phyloP scores from a whole-genome alignment of 2,797 vertebrate species.

The Argya squamiceps region DNA sequence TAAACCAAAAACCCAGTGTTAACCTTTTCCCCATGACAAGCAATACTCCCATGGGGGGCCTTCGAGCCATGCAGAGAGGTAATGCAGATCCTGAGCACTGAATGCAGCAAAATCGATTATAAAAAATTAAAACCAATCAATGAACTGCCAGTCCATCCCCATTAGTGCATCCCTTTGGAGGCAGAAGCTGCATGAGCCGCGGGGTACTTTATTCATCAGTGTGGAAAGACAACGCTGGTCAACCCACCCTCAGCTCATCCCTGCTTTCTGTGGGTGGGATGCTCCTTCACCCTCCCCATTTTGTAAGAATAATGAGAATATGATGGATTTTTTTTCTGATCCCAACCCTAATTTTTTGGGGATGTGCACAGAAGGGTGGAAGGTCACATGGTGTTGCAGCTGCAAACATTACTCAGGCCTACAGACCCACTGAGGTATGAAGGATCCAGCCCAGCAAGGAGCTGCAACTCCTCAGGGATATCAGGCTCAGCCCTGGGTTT shows the following conservation, averaged over 20 bases:
- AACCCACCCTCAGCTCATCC: background rate
- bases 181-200: rapidly evolving
- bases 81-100: background rate
- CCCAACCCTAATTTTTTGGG: rapidly evolving
- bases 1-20: background rate
- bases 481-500: background rate
- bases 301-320: background rate
- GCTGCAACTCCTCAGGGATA: background rate
- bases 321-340: background rate
- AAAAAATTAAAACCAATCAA: background rate
- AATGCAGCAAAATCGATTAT: background rate
- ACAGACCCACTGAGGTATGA: background rate
- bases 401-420: background rate
- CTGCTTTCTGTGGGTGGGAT: background rate
- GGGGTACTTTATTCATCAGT: background rate
- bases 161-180: background rate
- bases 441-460: background rate
- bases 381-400: background rate
- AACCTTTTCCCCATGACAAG: background rate
- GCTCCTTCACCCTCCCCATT: background rate
- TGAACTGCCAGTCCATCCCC: background rate
- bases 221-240: rapidly evolving
- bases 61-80: background rate
- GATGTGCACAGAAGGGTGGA: background rate
- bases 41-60: rapidly evolving